These are phyloP conservation scores for Phocoena sinus DNA, from an alignment of 2,113 vertebrate species.

Conservation along the genomic window DNA sequence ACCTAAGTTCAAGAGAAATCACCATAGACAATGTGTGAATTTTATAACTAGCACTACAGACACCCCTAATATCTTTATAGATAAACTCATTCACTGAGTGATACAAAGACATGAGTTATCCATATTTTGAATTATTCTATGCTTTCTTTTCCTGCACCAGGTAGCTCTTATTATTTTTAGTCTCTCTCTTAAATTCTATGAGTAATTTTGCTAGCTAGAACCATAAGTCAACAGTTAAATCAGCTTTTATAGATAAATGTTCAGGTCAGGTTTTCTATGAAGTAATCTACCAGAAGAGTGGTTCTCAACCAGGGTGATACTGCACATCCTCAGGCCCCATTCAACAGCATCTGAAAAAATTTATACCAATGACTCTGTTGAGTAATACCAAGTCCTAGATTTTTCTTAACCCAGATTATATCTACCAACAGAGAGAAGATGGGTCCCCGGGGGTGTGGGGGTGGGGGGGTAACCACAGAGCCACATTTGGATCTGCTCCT, in stretches of 20 bases:
- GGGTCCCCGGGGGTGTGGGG: background rate
- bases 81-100: background rate
- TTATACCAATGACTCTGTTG: background rate
- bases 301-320: background rate
- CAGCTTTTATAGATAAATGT: background rate
- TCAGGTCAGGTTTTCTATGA: background rate
- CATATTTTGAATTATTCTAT: background rate
- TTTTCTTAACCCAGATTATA: background rate
- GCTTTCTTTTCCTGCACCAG: background rate
- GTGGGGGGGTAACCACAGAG: background rate
- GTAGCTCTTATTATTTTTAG: background rate
- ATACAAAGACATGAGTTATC: background rate
- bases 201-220: background rate
- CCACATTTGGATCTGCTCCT: background rate
- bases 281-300: background rate
- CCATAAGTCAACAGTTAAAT: background rate
- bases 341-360: background rate
- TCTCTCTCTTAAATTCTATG: background rate
- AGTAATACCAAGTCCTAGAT: background rate
- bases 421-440: background rate
- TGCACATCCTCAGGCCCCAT: background rate
- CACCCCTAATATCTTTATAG: background rate
- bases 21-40: background rate
- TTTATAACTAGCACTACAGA: background rate
- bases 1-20: conserved; percentile 76